Conservation (phyloP, 2,888 invertebrate genomes). For the Andrena flavipes region DNA sequence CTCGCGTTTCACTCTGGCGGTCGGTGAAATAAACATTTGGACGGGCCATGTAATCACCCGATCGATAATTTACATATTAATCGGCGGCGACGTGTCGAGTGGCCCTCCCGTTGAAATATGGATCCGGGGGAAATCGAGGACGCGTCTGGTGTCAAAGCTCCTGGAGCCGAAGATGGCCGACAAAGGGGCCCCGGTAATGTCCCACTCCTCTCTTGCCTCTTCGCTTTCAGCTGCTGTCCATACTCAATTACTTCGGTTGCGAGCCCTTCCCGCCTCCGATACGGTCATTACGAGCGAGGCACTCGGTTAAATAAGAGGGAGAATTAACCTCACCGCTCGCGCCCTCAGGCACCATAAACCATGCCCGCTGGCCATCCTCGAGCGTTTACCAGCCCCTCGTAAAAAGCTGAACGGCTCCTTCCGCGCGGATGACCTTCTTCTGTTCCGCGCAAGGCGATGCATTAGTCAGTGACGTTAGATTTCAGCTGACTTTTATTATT, state of each 20-base stretch:
- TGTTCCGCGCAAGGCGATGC: conserved; percentile 6
- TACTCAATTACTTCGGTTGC: conserved; percentile 55
- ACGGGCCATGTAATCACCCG: neutral
- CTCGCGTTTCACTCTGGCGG: neutral
- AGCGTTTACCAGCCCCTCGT: neutral
- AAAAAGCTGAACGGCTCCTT: conserved; percentile 19
- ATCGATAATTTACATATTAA: conserved; percentile 50
- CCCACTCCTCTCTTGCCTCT: conserved; percentile 48
- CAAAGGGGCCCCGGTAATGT: conserved; percentile 62
- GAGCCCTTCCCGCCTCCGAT: conserved; percentile 48
- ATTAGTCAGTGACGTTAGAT: conserved; percentile 4
- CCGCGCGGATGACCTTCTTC: neutral
- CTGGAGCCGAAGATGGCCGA: conserved; percentile 44
- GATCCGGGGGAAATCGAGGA: conserved; percentile 17
- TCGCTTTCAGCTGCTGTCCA: conserved; percentile 44
- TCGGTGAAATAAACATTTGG: conserved; percentile 33
- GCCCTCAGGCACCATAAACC: conserved; percentile 22
- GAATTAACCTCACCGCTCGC: conserved; percentile 38
- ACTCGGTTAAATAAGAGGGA: conserved; percentile 57
- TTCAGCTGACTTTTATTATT: conserved; percentile 29
- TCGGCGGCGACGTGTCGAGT: conserved; percentile 13
- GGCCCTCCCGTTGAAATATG: conserved; percentile 47
- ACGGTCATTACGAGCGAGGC: conserved; percentile 48
- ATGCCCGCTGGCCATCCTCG: neutral
- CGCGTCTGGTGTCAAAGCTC: conserved; percentile 43